Evolutionary conservation across 2,888 invertebrate genomes (phyloP), one percentile per base, ranked within the genome.

Genomic region (Empis stercorea): DNA sequence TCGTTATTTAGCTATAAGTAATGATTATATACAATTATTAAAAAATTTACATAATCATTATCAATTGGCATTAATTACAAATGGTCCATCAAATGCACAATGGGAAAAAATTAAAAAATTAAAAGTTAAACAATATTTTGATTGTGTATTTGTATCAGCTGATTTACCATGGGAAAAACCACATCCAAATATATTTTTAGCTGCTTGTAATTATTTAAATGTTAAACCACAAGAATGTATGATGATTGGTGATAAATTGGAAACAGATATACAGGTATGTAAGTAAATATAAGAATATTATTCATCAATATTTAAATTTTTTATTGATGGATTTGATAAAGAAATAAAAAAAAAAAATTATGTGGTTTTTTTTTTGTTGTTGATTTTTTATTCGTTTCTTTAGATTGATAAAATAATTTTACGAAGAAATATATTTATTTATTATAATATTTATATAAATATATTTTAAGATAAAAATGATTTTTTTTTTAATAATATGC

Each of bases 141-240:
- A 87, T 70, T 76, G 82, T 59, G 76, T 87, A 61, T 72, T 87
- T 58, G 86, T 89, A 38, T 87, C 87, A 43, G 87, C 86, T 15
- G 89, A 89, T 70, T 72, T 85, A 58, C 83, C 84, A 4, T 87
- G 85, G 82, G 88, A 88, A 71, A 91, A 89, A 67, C 89, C 89
- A 1, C 78, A 86, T 63, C 76, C 81, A 55, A 76, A 81, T 63
- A 88, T 89, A 67, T 89, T 89, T 69, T 75, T 81, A 55, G 80
- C 84, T 57, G 88, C 87, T 30, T 88, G 87, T 70, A 78, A 79
- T 60, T 75, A 76, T 62, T 76, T 91, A 48, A 76, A 78, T 53
- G 84, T 89, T 16, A 75, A 80, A 61, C 84, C 88, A 1, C 71
- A 76, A 47, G 76, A 80, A 55, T 88, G 87, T 70, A 75, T 87